phyloP scores from a whole-genome alignment of 2,797 vertebrate species.

The Hybognathus amarus region DNA sequence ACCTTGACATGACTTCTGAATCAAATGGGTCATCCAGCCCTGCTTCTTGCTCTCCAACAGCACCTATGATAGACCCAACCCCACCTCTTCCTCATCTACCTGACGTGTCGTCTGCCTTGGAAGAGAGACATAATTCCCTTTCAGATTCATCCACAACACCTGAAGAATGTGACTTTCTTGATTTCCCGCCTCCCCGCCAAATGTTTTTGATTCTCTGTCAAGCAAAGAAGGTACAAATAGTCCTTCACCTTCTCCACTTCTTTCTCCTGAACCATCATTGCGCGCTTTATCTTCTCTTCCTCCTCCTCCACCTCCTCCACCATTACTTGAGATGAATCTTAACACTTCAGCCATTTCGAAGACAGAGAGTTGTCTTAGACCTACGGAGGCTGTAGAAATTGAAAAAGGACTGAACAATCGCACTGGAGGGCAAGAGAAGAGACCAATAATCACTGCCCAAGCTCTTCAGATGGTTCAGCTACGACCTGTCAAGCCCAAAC shows the following conservation, averaged over 20 bases:
- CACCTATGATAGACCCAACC: conserved; percentile 8
- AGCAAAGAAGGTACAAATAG: conserved; percentile 9
- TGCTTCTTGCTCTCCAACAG: not conserved
- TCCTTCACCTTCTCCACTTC: conserved; percentile 31
- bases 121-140: conserved; percentile 46
- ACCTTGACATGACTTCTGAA: conserved; percentile 47
- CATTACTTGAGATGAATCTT: conserved; percentile 42
- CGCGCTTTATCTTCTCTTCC: conserved; percentile 58
- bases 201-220: conserved; percentile 57
- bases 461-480: conserved; percentile 85
- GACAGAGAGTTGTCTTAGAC: not conserved
- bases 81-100: conserved; percentile 17
- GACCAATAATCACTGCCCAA: conserved; percentile 84
- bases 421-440: conserved; percentile 60
- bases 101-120: conserved; percentile 23
- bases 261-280: conserved; percentile 43
- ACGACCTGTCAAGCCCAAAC: conserved; percentile 78
- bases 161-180: conserved; percentile 47
- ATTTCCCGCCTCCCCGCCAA: conserved; percentile 74
- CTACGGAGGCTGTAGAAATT: conserved; percentile 1
- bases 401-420: conserved; percentile 54
- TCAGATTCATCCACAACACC: conserved; percentile 31
- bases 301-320: conserved; percentile 45
- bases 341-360: conserved; percentile 31
- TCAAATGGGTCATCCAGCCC: conserved; percentile 29